phyloP scores from a whole-genome alignment of 1,140 invertebrate species.

The Liolophura sinensis region DNA sequence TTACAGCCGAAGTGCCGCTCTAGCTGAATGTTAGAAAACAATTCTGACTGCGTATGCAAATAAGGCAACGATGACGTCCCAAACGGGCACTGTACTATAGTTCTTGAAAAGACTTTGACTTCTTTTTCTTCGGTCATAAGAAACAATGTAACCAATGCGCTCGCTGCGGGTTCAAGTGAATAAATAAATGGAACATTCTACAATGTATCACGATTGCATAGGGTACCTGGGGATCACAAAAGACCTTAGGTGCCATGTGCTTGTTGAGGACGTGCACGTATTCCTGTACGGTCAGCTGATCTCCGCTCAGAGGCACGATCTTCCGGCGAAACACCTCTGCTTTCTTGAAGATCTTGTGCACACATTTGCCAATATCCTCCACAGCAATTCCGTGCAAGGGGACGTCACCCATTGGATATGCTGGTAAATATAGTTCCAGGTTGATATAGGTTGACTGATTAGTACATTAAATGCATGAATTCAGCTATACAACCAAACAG shows the following conservation, averaged over 20 bases:
- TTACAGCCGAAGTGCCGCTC: too few relatives aligned
- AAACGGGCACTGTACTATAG: too few relatives aligned
- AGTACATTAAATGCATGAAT: not conserved
- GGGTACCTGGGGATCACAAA: slow-evolving; percentile 36
- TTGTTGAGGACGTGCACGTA: slow-evolving; percentile 30
- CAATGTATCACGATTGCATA: too few relatives aligned
- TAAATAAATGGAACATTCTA: too few relatives aligned
- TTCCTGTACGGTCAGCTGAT: slow-evolving; percentile 26
- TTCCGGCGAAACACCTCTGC: slow-evolving; percentile 31
- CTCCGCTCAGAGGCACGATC: slow-evolving; percentile 27
- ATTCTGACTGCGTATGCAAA: too few relatives aligned
- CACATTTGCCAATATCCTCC: slow-evolving; percentile 31
- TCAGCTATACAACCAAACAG: not conserved
- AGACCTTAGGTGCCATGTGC: slow-evolving; percentile 29
- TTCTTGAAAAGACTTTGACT: too few relatives aligned
- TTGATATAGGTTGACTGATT: not conserved
- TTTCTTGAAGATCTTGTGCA: slow-evolving; percentile 24
- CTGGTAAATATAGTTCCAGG: slow-evolving; percentile 13
- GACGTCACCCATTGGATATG: slow-evolving; percentile 34
- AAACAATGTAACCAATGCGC: too few relatives aligned
- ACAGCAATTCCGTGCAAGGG: slow-evolving; percentile 33
- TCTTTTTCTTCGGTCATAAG: too few relatives aligned
- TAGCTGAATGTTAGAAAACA: too few relatives aligned
- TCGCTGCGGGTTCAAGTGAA: too few relatives aligned
- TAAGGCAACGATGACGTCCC: too few relatives aligned